phyloP scores from a whole-genome alignment of 1,140 invertebrate species.

The Goniozus legneri region DNA sequence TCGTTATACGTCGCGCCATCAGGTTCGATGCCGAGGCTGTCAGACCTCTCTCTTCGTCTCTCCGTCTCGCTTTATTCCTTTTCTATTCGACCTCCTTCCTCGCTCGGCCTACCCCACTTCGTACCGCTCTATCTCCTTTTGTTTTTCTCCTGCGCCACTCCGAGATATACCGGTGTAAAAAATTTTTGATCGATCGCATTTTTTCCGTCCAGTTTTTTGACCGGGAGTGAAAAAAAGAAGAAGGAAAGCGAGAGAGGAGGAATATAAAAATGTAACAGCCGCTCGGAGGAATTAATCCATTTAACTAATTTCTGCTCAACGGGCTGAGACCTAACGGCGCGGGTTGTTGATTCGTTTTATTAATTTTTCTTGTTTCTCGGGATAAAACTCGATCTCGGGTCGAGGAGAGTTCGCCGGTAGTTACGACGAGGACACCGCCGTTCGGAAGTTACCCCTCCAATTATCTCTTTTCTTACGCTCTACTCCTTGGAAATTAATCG shows the following conservation, averaged over 20 bases:
- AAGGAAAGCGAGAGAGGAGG: constrained; percentile 15
- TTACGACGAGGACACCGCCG: constrained; percentile 17
- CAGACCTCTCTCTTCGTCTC: constrained; percentile 14
- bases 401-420: too few relatives aligned
- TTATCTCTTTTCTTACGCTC: constrained; percentile 16
- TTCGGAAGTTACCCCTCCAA: constrained; percentile 31
- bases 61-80: constrained; percentile 13
- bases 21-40: constrained; percentile 28
- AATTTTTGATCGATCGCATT: too few relatives aligned
- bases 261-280: too few relatives aligned
- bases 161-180: too few relatives aligned
- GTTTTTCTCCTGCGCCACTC: too few relatives aligned
- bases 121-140: too few relatives aligned
- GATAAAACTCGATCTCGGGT: constrained; percentile 30
- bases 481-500: too few relatives aligned
- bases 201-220: too few relatives aligned
- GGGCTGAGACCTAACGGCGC: constrained; percentile 12
- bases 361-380: constrained; percentile 34
- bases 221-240: neutral
- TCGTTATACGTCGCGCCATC: constrained; percentile 35
- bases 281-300: constrained; percentile 30
- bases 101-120: too few relatives aligned
- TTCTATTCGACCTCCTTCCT: too few relatives aligned
- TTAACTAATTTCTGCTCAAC: constrained; percentile 27
- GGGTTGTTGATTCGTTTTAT: constrained; percentile 36